Percentiles rank a stretch among this genome's conserved stretches.
These are phyloP conservation scores for Lethrus apterus DNA, from an alignment of 1,140 invertebrate species.

Conservation along the genomic window DNA sequence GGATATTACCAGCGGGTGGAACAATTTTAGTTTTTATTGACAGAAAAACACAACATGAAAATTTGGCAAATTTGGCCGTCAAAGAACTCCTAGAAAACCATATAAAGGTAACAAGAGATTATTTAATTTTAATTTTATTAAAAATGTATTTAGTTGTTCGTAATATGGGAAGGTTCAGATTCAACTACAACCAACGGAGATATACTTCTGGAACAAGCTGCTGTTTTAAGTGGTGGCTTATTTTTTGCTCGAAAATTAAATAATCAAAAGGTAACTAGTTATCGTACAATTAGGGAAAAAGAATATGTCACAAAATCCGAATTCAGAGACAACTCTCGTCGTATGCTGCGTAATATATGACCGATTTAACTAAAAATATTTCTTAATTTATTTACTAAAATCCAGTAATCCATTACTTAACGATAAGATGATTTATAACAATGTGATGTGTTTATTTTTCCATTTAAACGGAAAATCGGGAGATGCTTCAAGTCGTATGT, in stretches of 20 bases:
- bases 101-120: slow-evolving; percentile 16
- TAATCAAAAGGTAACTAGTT: too few species aligned
- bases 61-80: slow-evolving; percentile 22
- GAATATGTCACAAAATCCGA: too few species aligned
- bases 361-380: too few species aligned
- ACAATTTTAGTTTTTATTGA: slow-evolving; percentile 21
- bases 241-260: slow-evolving; percentile 12
- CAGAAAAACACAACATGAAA: slow-evolving; percentile 18
- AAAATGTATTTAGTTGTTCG: slow-evolving; percentile 2
- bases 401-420: too few species aligned
- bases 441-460: too few species aligned
- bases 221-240: background rate
- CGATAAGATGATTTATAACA: too few species aligned
- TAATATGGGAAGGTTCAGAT: slow-evolving; percentile 7
- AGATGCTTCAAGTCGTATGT: too few species aligned
- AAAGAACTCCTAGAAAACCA: slow-evolving; percentile 15
- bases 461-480: too few species aligned
- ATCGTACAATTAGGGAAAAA: too few species aligned
- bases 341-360: too few species aligned
- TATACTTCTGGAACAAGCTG: slow-evolving; percentile 1
- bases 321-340: too few species aligned
- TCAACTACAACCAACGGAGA: background rate
- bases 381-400: too few species aligned
- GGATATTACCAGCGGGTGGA: slow-evolving; percentile 16
- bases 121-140: slow-evolving; percentile 2